These are phyloP conservation scores for Paelopatides confundens DNA, from an alignment of 53 echinoderm and acorn worm genomes.

Conservation along the genomic window DNA sequence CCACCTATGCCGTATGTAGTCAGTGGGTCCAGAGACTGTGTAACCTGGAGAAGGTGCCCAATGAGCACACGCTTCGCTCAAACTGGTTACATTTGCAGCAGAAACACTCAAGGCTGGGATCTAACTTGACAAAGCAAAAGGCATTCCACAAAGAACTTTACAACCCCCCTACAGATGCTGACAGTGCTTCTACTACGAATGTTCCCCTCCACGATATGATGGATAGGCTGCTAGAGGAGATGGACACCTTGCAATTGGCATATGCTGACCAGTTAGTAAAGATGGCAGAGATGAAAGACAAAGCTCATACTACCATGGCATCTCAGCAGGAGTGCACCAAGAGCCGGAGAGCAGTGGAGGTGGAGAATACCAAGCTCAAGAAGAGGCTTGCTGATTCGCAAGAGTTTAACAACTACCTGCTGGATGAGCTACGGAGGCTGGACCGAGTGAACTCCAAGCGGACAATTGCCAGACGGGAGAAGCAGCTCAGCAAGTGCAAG, in stretches of 20 bases:
- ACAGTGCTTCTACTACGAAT: background rate
- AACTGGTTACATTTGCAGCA: background rate
- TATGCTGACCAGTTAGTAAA: background rate
- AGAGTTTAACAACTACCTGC: background rate
- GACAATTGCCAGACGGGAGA: background rate
- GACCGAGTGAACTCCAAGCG: background rate
- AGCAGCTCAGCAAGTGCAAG: background rate
- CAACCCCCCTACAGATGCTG: constrained; percentile 10
- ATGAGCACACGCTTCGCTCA: constrained; percentile 36
- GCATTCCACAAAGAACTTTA: background rate
- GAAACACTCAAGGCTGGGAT: background rate
- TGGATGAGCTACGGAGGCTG: background rate
- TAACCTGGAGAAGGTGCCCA: constrained; percentile 7
- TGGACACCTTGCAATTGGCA: background rate
- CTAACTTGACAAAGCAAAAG: background rate
- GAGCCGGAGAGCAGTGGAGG: background rate
- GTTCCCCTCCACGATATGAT: background rate
- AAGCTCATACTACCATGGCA: background rate
- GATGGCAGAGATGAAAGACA: background rate
- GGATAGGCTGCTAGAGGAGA: background rate
- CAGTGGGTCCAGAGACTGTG: constrained; percentile 11
- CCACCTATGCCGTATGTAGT: background rate
- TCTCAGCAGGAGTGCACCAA: background rate
- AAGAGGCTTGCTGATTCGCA: background rate
- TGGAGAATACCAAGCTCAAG: background rate